Conservation (phyloP, 2,797 vertebrate species). For the Liparis tanakae region DNA sequence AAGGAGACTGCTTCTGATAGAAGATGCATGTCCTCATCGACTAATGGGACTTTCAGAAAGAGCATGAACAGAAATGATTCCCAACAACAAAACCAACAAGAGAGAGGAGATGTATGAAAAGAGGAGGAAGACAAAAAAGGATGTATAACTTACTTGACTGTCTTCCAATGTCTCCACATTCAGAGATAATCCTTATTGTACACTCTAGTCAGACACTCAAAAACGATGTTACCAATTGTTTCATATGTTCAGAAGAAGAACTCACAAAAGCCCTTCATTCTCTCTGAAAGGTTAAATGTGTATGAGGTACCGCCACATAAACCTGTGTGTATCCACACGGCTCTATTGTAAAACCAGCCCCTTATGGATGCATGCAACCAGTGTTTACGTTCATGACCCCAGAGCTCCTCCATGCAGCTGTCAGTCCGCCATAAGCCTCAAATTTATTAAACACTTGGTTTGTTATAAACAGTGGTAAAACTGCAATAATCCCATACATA, state of each 20-base stretch:
- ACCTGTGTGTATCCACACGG: constrained; percentile 14
- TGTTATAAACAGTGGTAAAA: constrained; percentile 37
- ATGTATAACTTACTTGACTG: neutral
- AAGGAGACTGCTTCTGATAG: constrained; percentile 12
- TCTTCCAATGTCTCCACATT: neutral
- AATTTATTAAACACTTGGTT: constrained; percentile 47
- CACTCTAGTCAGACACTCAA: neutral
- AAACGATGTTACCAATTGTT: neutral
- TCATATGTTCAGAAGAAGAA: neutral
- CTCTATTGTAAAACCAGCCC: constrained; percentile 16
- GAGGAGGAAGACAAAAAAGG: neutral
- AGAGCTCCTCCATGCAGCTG: constrained; percentile 19
- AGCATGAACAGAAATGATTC: constrained; percentile 3
- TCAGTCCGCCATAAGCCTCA: constrained; percentile 53
- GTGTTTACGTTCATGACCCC: constrained; percentile 70
- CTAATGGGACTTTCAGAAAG: neutral
- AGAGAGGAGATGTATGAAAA: neutral
- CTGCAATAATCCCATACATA: constrained; percentile 31
- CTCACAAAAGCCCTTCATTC: neutral
- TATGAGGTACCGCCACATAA: constrained; percentile 39
- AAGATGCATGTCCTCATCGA: neutral
- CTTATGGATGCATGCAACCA: constrained; percentile 33
- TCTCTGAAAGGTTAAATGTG: constrained; percentile 44
- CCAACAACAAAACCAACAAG: constrained; percentile 1
- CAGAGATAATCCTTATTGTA: neutral